phyloP scores from a whole-genome alignment of 2,113 vertebrate species.

The Plecotus auritus region DNA sequence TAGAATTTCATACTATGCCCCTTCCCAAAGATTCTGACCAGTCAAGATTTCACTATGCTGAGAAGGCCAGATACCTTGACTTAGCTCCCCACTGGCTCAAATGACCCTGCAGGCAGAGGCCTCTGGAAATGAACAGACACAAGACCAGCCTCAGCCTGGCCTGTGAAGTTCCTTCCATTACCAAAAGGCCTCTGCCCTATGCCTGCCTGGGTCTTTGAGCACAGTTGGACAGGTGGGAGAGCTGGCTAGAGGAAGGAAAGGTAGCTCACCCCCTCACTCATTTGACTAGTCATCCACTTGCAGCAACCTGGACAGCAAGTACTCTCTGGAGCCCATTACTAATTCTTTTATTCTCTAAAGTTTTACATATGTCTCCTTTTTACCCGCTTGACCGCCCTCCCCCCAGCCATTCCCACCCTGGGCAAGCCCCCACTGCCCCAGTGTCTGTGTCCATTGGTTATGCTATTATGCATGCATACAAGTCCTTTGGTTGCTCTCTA shows the following conservation, averaged over 20 bases:
- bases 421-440: too few relatives aligned
- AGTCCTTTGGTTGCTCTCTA: too few relatives aligned
- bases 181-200: not conserved
- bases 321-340: not conserved
- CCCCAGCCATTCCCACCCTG: too few relatives aligned
- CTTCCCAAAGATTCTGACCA: not conserved
- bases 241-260: not conserved
- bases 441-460: too few relatives aligned
- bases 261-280: not conserved
- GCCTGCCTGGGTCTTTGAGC: not conserved
- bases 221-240: not conserved
- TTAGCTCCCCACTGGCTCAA: not conserved
- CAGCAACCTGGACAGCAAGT: not conserved
- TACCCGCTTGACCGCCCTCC: too few relatives aligned
- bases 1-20: not conserved
- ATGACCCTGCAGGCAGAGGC: not conserved
- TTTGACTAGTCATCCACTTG: not conserved
- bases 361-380: too few relatives aligned
- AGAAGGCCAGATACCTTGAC: not conserved
- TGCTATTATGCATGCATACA: too few relatives aligned
- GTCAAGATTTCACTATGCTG: not conserved
- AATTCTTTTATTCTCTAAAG: not conserved
- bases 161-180: not conserved
- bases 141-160: not conserved
- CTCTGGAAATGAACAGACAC: not conserved